Evolutionary conservation across 1,140 invertebrate genomes (phyloP), one percentile per base, ranked within the genome.

Genomic region (Lepeophtheirus salmonis): DNA sequence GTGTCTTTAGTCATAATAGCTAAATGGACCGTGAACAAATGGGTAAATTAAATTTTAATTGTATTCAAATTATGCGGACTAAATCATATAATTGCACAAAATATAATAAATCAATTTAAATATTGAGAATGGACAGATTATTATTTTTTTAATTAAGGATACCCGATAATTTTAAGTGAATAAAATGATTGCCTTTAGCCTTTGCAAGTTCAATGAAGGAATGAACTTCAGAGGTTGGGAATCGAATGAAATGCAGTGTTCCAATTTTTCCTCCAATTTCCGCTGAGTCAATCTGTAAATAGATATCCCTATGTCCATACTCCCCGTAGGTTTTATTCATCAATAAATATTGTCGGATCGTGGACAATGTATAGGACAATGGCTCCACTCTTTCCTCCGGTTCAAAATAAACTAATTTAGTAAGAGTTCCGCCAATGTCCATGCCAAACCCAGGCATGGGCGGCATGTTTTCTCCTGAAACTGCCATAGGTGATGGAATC

Each of bases 401-500:
- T 70, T 98, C 95, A 74, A 98, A 99, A 73, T 97, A 99, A 0
- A 98, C 92, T 52, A 99, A 73, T 76, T 99, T 99, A 3, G 87
- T 89, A 6, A 99, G 75, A 10, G 91, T 94, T 2, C 95, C 95
- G 49, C 95, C 95, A 67, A 98, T 97, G 70, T 99, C 95, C 86
- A 99, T 95, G 30, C 95, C 95, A 78, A 97, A 98, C 92, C 92
- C 91, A 51, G 88, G 89, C 86, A 91, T 91, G 21, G 85, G 86
- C 87, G 69, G 49, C 76, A 66, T 17, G 13, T 17, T 17, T n/a
- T 14, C 17, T 20, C 14, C 13, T 3, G 20, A 2, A 20, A 20
- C 17, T 3, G 52, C 17, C 14, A 16, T n/a, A 54, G 52, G 30
- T 10, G 30, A 41, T 6, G 30, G n/a, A 6, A n/a, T n/a, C 30